phyloP scores from a whole-genome alignment of 2,888 invertebrate species.

The Acrobasis repandana region DNA sequence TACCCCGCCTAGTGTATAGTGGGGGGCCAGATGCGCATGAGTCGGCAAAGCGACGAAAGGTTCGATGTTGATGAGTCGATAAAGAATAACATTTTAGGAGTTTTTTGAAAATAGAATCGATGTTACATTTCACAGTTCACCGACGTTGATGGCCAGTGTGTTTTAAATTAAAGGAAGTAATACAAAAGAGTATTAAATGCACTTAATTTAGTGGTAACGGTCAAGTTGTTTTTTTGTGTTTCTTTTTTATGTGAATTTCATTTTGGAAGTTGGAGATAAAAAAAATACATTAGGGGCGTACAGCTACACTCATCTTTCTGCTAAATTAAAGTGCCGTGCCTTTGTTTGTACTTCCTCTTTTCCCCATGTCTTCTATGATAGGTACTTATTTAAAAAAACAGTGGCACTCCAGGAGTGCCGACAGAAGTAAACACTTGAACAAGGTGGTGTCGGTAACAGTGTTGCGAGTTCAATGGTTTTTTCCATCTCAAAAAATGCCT shows the following conservation, averaged over 20 bases:
- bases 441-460: too few species aligned
- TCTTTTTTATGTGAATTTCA: neutral
- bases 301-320: too few species aligned
- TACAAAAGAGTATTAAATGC: slow-evolving; percentile 17
- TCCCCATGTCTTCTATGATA: too few species aligned
- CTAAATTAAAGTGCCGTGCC: too few species aligned
- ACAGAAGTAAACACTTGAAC: too few species aligned
- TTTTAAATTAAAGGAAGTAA: slow-evolving; percentile 13
- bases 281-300: too few species aligned
- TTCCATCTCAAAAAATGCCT: too few species aligned
- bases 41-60: slow-evolving; percentile 45
- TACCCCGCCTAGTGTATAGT: slow-evolving; percentile 44
- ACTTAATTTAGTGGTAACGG: slow-evolving; percentile 18
- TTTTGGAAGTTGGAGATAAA: neutral
- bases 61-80: slow-evolving; percentile 30
- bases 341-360: too few species aligned
- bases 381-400: too few species aligned
- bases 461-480: too few species aligned
- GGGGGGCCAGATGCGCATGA: slow-evolving; percentile 66
- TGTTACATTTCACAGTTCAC: slow-evolving; percentile 18
- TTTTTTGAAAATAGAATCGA: slow-evolving; percentile 4
- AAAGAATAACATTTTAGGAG: neutral
- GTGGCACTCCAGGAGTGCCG: too few species aligned
- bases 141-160: slow-evolving; percentile 16
- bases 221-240: neutral